Percentiles rank a stretch among this genome's conserved stretches.
phyloP scores from a whole-genome alignment of 2,797 vertebrate species.

The Gila robusta region DNA sequence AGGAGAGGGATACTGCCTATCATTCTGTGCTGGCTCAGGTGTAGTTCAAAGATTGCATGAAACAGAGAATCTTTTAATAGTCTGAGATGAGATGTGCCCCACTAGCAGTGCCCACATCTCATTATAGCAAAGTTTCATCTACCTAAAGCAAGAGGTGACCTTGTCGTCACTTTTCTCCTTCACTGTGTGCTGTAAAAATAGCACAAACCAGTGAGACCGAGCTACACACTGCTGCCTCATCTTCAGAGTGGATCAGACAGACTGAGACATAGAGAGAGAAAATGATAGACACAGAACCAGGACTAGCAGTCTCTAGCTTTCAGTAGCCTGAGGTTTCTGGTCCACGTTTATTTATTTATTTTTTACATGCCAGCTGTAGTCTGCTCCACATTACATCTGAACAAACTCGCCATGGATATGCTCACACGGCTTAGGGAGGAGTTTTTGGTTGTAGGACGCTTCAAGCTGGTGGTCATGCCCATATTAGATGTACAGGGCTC shows the following conservation, averaged over 20 bases:
- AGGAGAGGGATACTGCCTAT: constrained; percentile 31
- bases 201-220: constrained; percentile 25
- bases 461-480: constrained; percentile 14
- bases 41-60: constrained; percentile 27
- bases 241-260: constrained; percentile 29
- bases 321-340: constrained; percentile 3
- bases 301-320: constrained; percentile 2
- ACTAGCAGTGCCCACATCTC: constrained; percentile 49
- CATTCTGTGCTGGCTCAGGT: constrained; percentile 24
- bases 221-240: constrained; percentile 39
- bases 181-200: constrained; percentile 49
- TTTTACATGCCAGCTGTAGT: background rate
- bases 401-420: constrained; percentile 2
- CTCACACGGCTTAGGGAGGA: constrained; percentile 23
- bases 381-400: constrained; percentile 11
- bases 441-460: constrained; percentile 21
- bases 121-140: constrained; percentile 55
- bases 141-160: constrained; percentile 56
- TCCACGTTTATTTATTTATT: background rate
- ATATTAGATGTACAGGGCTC: constrained; percentile 12
- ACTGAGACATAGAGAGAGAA: constrained; percentile 1
- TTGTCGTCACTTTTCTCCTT: constrained; percentile 50
- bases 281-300: background rate
- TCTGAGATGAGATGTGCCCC: constrained; percentile 42
- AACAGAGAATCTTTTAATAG: constrained; percentile 40